Evolutionary conservation across 2,888 invertebrate species (phyloP), one percentile per base, ranked within the genome.

Genomic region (Netelia fuscicornis): DNA sequence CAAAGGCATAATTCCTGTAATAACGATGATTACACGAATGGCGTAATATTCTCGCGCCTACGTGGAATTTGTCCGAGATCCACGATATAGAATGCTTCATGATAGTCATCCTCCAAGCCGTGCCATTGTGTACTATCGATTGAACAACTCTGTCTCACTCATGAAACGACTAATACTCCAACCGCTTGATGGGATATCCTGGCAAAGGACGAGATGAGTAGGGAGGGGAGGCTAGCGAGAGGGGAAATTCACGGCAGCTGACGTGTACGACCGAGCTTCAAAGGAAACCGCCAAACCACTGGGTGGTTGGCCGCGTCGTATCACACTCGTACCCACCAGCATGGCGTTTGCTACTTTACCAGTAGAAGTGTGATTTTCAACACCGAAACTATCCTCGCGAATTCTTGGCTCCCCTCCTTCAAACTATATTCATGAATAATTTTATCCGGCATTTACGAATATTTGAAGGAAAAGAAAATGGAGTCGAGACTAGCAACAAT

Each of bases 261-360:
- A 13, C 13, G 48, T 48, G 48, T 20, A 72, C 42, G 42, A 58
- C 42, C 17, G 42, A 54, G 30, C 77, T 68, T 77, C 77, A 68
- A 77, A 77, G 68, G 77, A 77, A 68, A 20, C 56, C 42, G 56
- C 17, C 56, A 58, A 68, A 30, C 67, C 48, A 25, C 44, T 30
- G 9, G 44, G 17, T 48, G 20, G 48, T 10, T 44, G 3, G 6
- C 17, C 13, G 48, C 48, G 13, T 48, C 48, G 11, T 48, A 48
- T 48, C 48, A 48, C 48, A 13, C 48, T 48, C 48, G 8, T 13
- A 10, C 10, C 13, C 48, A 48, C 48, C 3, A 13, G 48, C 11
- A 13, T 48, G 13, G 48, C 2, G 11, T 48, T 48, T 13, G 13
- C 48, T 71, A 42, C 70, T 42, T 62, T 30, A 10, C 37, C 6